Base-by-base conservation (phyloP, 2,113 vertebrate genomes). In the Indicator maculatus region DNA sequence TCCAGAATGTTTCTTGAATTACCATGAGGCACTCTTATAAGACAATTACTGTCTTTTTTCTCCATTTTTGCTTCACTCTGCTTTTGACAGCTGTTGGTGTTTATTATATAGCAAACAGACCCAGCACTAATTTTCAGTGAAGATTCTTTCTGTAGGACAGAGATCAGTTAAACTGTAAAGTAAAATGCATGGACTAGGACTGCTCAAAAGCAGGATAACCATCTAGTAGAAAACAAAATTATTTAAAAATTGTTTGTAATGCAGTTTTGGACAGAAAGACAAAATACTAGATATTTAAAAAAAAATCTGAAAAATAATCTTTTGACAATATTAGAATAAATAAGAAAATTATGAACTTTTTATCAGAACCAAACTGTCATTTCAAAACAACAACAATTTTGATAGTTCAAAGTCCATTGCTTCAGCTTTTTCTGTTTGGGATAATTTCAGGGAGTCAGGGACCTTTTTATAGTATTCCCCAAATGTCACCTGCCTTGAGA, bases 1-100 rank as follows among this genome's bases (percentile, higher is more conserved):
- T 79, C 58, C 59, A 96, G 94, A 97, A 94, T 81, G 96, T 95
- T 97, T 97, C 75, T 96, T 97, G 95, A 97, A 97, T 96, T 95
- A 97, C 97, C 96, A 97, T 94, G 96, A 97, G 95, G 69, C 91
- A 12, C 91, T 96, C 69, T 95, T 91, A 95, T 86, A 85, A 95
- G 97, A 98, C 98, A 98, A 98, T 98, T 98, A 97, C 96, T 98
- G 96, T 95, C 95, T 95, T 97, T 97, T 7, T 0, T 2, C n/a
- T n/a, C 17, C 41, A 3, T 9, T 85, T 93, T 90, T 81, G n/a
- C 74, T 90, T 92, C 90, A 91, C 65, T 93, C 67, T 81, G 44
- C 69, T 93, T 94, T 92, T 94, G 79, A 93, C 88, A 95, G 87
- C 96, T 96, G 96, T 96, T 93, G 90, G 74, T 3, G 8, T 86